phyloP scores from a whole-genome alignment of 2,888 invertebrate genomes.

The Drosophila recens region DNA sequence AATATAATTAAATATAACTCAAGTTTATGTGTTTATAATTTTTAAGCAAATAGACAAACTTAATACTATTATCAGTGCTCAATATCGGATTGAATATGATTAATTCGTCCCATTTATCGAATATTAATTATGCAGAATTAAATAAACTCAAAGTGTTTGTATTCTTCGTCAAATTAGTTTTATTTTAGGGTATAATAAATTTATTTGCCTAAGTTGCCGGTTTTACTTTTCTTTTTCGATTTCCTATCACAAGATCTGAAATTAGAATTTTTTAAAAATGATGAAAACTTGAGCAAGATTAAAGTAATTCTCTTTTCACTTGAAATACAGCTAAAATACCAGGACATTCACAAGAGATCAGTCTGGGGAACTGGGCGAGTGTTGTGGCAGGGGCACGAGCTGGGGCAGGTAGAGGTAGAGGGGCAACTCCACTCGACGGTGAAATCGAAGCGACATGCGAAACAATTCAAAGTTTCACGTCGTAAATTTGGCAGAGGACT shows the following conservation, averaged over 20 bases:
- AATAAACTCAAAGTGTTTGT: no score
- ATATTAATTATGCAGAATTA: no score
- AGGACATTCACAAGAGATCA: background rate
- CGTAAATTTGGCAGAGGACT: constrained; percentile 84
- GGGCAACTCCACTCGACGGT: constrained; percentile 47
- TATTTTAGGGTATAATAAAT: background rate
- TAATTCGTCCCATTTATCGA: no score
- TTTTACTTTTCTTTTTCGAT: background rate
- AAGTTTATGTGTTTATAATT: no score
- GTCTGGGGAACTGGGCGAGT: background rate
- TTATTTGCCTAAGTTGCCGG: background rate
- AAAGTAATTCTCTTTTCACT: constrained; percentile 5
- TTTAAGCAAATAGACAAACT: no score
- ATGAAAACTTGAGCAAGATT: background rate
- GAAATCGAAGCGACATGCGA: constrained; percentile 81
- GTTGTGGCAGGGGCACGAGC: background rate
- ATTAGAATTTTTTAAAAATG: background rate
- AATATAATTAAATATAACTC: no score
- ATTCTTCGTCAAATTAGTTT: no score
- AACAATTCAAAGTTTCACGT: constrained; percentile 84
- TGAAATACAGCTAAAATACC: constrained; percentile 5
- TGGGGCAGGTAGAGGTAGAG: background rate
- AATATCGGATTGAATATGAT: no score
- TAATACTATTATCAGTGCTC: no score
- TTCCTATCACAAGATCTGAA: background rate